Conservation (phyloP, 2,113 vertebrate species). For the Elephas maximus region DNA sequence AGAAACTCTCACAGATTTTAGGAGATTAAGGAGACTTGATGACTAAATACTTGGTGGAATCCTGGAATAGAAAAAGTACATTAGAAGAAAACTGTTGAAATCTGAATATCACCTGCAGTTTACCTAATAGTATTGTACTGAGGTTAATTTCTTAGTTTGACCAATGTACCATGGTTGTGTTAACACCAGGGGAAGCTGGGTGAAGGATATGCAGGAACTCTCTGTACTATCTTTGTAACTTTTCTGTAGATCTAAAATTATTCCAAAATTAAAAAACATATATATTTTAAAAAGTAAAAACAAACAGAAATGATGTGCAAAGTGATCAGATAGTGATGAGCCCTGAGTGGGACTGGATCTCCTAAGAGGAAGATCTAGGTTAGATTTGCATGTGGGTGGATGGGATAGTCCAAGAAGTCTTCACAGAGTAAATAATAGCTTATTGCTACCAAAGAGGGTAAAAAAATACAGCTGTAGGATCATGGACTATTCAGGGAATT, state of each 20-base stretch:
- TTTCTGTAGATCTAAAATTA: background rate
- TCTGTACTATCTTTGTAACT: background rate
- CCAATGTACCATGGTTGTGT: background rate
- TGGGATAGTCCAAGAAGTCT: background rate
- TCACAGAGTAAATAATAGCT: background rate
- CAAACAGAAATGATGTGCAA: background rate
- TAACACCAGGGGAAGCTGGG: background rate
- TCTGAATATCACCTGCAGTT: background rate
- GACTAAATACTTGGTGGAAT: background rate
- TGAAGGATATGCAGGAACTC: background rate
- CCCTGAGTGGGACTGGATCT: background rate
- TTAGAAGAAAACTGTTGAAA: background rate
- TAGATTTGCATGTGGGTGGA: background rate
- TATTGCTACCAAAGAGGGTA: background rate
- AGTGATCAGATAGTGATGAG: background rate
- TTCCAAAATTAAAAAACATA: background rate
- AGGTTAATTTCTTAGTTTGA: slow-evolving; percentile 19
- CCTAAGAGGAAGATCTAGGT: background rate
- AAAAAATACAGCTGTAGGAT: background rate
- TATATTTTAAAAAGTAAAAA: background rate
- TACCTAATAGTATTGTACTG: background rate
- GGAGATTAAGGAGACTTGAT: background rate
- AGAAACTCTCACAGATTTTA: background rate
- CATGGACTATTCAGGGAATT: background rate
- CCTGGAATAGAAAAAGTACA: background rate